Evolutionary conservation across 1,140 invertebrate species (phyloP).

Genomic region (Condylostylus longicornis): DNA sequence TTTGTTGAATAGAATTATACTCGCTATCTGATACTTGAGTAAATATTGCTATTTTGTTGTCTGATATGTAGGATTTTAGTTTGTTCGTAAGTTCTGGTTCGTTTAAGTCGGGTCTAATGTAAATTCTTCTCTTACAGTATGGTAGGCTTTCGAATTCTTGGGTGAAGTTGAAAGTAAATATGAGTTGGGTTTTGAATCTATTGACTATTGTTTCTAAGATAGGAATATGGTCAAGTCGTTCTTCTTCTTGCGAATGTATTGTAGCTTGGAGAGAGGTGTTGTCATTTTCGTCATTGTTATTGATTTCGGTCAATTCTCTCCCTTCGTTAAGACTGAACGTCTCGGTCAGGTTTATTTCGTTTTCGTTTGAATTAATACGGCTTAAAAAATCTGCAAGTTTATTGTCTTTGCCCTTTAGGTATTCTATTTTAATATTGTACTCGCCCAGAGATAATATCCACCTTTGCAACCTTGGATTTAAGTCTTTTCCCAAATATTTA

Average conservation of each 20-base stretch:
- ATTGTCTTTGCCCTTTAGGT: slow-evolving; percentile 7
- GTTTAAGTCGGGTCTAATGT: slow-evolving; percentile 6
- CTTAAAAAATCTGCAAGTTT: slow-evolving; percentile 4
- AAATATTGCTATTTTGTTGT: slow-evolving; percentile 10
- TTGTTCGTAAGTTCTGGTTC: slow-evolving; percentile 6
- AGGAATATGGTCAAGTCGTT: slow-evolving; percentile 5
- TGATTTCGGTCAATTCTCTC: too few species aligned
- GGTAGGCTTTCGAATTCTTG: slow-evolving; percentile 5
- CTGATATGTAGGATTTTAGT: slow-evolving; percentile 5
- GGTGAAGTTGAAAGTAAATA: not conserved
- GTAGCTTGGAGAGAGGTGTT: slow-evolving; percentile 5
- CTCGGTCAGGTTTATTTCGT: too few species aligned
- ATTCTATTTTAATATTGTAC: slow-evolving; percentile 13
- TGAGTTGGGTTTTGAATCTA: slow-evolving; percentile 7
- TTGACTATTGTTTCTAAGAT: slow-evolving; percentile 8
- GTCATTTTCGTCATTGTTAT: slow-evolving; percentile 3
- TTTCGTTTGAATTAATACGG: slow-evolving; percentile 2
- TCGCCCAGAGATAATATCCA: slow-evolving; percentile 2
- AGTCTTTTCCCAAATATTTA: slow-evolving; percentile 34
- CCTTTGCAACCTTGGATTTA: slow-evolving; percentile 1
- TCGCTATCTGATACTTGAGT: not conserved
- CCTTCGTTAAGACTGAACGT: too few species aligned
- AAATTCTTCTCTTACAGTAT: slow-evolving; percentile 4
- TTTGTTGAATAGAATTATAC: not conserved
- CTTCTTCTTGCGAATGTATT: slow-evolving; percentile 6